These are phyloP conservation scores for Orestias chungarensis DNA, from an alignment of 2,797 vertebrate species.

Conservation along the genomic window DNA sequence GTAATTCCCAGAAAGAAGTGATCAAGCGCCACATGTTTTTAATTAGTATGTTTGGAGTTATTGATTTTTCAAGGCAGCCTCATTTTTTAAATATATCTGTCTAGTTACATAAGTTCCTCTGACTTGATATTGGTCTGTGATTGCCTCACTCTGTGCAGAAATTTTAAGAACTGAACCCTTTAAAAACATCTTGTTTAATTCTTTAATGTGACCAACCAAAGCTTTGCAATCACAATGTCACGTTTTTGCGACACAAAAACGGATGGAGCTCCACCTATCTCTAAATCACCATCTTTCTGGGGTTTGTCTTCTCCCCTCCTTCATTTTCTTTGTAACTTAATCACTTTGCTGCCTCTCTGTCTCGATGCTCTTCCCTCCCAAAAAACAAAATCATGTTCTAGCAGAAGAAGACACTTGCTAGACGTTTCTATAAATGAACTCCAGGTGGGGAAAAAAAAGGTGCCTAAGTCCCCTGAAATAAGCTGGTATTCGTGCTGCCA, in stretches of 20 bases:
- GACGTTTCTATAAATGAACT: constrained; percentile 35
- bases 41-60: no score
- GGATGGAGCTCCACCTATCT: background rate
- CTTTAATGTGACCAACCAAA: constrained; percentile 6
- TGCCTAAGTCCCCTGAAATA: constrained; percentile 37
- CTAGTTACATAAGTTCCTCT: no score
- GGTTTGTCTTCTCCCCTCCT: constrained; percentile 20
- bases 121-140: no score
- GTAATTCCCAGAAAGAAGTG: no score
- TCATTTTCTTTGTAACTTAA: constrained; percentile 27
- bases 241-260: background rate
- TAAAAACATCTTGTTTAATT: no score
- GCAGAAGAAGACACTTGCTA: constrained; percentile 20
- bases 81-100: no score
- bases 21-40: no score
- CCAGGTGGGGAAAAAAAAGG: constrained; percentile 42
- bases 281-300: constrained; percentile 25
- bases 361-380: background rate
- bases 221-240: constrained; percentile 10
- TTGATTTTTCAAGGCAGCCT: no score
- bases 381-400: constrained; percentile 22
- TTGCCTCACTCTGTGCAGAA: no score
- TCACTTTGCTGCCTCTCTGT: constrained; percentile 18
- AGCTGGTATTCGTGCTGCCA: constrained; percentile 10
- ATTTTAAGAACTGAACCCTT: no score